Conservation (phyloP, 2,113 vertebrate genomes). For the Campylorhamphus procurvoides region DNA sequence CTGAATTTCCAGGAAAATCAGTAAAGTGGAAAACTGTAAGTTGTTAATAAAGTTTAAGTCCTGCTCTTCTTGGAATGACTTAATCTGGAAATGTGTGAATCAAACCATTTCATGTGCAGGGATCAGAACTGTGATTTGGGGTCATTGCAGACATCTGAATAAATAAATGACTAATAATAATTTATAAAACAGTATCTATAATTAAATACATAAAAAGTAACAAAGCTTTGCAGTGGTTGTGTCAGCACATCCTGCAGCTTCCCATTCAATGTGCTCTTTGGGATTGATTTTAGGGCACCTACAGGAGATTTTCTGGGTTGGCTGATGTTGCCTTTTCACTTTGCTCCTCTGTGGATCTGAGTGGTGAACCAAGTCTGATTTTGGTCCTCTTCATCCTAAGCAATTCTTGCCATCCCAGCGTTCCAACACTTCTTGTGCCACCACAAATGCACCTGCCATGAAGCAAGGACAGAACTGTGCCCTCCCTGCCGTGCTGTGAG, state of each 20-base stretch:
- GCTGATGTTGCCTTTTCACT: neutral
- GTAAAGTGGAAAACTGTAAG: neutral
- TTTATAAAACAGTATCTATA: too few species aligned
- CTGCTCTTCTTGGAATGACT: neutral
- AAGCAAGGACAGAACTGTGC: neutral
- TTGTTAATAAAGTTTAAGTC: neutral
- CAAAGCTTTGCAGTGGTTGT: neutral
- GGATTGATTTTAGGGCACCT: neutral
- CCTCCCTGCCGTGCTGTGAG: rapidly evolving
- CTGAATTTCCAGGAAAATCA: neutral
- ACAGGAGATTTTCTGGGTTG: neutral
- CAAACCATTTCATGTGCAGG: neutral
- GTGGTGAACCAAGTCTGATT: neutral
- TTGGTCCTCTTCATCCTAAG: neutral
- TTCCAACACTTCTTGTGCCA: neutral
- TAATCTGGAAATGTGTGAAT: neutral
- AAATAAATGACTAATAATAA: too few species aligned
- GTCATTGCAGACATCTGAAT: neutral
- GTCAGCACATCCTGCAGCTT: neutral
- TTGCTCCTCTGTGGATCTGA: neutral
- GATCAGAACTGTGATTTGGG: constrained; percentile 13
- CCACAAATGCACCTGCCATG: neutral
- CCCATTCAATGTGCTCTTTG: neutral
- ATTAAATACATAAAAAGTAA: neutral
- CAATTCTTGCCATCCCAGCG: neutral